Evolutionary conservation across 2,113 vertebrate species (phyloP).

Genomic region (Muntiacus reevesi): DNA sequence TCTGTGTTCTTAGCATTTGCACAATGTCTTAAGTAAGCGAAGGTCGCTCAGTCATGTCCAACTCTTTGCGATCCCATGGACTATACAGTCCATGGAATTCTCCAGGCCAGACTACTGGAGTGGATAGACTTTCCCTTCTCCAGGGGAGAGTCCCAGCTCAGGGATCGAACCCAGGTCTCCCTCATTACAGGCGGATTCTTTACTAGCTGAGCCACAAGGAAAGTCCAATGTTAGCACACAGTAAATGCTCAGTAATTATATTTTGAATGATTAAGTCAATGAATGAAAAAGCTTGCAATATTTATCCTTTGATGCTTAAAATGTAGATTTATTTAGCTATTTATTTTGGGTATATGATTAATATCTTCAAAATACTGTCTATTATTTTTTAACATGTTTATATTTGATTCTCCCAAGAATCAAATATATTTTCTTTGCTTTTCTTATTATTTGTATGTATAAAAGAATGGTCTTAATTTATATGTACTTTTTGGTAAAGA

Average conservation of each 20-base stretch:
- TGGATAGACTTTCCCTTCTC: neutral
- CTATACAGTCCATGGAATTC: neutral
- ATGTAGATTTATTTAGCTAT: neutral
- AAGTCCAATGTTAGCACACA: neutral
- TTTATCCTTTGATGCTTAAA: neutral
- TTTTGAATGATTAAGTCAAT: neutral
- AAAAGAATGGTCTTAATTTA: neutral
- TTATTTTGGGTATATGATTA: constrained; percentile 13
- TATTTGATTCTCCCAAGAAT: neutral
- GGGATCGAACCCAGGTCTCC: neutral
- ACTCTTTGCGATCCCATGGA: neutral
- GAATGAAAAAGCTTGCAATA: neutral
- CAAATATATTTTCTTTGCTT: neutral
- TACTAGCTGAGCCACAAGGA: neutral
- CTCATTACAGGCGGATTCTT: fast-evolving
- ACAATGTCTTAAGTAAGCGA: neutral
- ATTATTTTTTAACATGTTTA: neutral
- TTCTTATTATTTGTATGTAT: neutral
- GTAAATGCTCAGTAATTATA: neutral
- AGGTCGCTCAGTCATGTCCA: fast-evolving
- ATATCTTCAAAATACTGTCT: neutral
- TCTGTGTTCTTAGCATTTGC: neutral
- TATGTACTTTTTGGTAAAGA: neutral
- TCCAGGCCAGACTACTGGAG: neutral
- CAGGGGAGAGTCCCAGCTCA: neutral